phyloP scores from a whole-genome alignment of 2,888 invertebrate genomes.

The Polydrusus tereticollis region DNA sequence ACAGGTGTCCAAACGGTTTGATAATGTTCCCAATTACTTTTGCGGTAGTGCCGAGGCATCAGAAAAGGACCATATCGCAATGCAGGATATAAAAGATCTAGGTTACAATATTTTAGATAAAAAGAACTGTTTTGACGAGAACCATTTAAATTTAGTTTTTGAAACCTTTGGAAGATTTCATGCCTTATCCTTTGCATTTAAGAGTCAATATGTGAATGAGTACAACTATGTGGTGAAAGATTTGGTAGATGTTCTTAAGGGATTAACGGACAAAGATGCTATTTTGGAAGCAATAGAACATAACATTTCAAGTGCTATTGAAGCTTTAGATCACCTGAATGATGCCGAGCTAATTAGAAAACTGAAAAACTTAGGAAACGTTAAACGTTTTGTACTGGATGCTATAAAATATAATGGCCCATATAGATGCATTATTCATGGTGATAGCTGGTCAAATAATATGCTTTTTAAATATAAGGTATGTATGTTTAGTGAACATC shows the following conservation, averaged over 20 bases:
- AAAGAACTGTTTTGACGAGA: slow-evolving; percentile 3
- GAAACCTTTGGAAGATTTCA: slow-evolving; percentile 5
- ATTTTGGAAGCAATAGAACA: background rate
- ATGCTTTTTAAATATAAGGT: slow-evolving; percentile 48
- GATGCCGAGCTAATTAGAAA: background rate
- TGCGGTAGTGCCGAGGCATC: background rate
- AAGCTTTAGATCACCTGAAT: background rate
- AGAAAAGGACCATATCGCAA: slow-evolving; percentile 1
- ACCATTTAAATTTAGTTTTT: slow-evolving; percentile 15
- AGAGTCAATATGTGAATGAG: background rate
- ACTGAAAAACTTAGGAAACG: background rate
- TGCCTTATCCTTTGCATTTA: slow-evolving; percentile 12
- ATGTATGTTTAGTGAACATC: too few species aligned
- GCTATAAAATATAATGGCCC: slow-evolving; percentile 32
- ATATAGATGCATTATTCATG: slow-evolving; percentile 33
- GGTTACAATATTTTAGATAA: slow-evolving; percentile 13
- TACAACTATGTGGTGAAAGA: background rate
- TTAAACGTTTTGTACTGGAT: slow-evolving; percentile 5
- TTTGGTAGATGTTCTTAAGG: background rate
- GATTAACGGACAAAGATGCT: background rate
- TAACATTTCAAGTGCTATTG: background rate
- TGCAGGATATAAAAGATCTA: background rate
- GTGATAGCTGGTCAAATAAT: slow-evolving; percentile 34
- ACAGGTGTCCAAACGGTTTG: background rate
- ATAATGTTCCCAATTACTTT: slow-evolving; percentile 6